Base-by-base conservation (phyloP, 2,113 vertebrate genomes). In the Chaetura pelagica region DNA sequence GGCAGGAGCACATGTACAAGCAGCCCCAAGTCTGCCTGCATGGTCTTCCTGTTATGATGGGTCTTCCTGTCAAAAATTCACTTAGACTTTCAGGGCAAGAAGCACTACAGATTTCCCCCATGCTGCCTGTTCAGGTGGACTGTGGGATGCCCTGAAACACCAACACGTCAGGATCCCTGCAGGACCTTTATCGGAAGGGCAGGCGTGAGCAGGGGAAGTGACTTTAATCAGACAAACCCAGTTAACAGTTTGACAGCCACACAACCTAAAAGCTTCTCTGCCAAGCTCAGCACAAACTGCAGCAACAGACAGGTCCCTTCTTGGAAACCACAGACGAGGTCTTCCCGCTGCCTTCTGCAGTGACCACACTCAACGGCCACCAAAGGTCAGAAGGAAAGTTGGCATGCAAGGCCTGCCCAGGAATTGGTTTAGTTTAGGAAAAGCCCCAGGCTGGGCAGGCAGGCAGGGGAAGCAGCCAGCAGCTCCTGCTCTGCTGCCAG, bases 361-460 rank as follows among this genome's bases (percentile, higher is more conserved):
- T 13, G 2, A 24, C 1, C 1, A 0, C 0, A 0, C 42, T 44
- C 7, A 1, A 52, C 0, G 0, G 46, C 61, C 8, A 3, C 49
- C 14, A 21, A 62, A 78, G 21, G 6, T 15, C 38, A 71, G 66
- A 29, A 35, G 68, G 66, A 19, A 73, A 61, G 55, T 18, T 3
- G 29, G 18, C 52, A 52, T 51, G 49, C 26, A 44, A 74, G 42
- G 19, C 34, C 44, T 42, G 32, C 38, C 54, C 40, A 24, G 49
- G 18, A 68, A n/a, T 1, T 17, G 32, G 0, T 44, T 49, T n/a
- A 38, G 38, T 38, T 38, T 38, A 38, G 79, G 14, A 10, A 75
- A 49, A 87, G 57, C 29, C 22, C 1, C 0, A 0, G 27, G 76
- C 44, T 42, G 42, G 2, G 40, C 32, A 44, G 30, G 51, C 76